Evolutionary conservation across 2,888 invertebrate species (phyloP).

Genomic region (Coelopa pilipes): DNA sequence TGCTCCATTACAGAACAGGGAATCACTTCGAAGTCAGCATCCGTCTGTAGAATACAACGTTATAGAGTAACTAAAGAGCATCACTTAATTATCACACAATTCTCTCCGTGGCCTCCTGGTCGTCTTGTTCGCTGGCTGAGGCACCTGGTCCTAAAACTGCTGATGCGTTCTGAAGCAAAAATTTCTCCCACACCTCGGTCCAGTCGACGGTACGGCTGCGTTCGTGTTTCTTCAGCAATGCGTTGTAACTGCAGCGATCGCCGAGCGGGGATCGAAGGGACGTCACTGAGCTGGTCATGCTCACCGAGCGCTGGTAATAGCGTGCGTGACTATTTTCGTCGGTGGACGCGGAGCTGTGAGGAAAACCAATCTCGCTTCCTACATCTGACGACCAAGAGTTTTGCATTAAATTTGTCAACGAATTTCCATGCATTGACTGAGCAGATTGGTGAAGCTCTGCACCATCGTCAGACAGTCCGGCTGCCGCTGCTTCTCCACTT

Average conservation of each 20-base stretch:
- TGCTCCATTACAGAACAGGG: constrained; percentile 69
- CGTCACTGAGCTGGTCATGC: constrained; percentile 57
- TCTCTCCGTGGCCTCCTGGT: constrained; percentile 42
- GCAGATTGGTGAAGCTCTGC: not conserved
- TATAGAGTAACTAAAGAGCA: constrained; percentile 3
- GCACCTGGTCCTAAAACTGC: constrained; percentile 32
- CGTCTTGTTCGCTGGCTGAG: constrained; percentile 26
- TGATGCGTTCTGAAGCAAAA: constrained; percentile 48
- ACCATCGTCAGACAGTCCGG: constrained; percentile 11
- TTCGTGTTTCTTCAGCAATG: constrained; percentile 62
- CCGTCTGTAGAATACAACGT: constrained; percentile 49
- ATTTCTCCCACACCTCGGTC: constrained; percentile 72
- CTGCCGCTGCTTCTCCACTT: constrained; percentile 19
- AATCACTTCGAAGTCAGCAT: constrained; percentile 72
- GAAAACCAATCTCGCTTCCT: constrained; percentile 31
- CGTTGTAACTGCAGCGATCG: constrained; percentile 63
- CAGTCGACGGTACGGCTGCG: constrained; percentile 59
- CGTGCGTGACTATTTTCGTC: constrained; percentile 31
- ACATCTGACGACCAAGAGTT: constrained; percentile 62
- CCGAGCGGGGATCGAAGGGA: constrained; percentile 56
- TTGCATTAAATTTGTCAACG: constrained; percentile 62
- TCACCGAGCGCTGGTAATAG: constrained; percentile 59
- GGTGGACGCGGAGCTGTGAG: too few relatives aligned
- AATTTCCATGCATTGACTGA: constrained; percentile 52
- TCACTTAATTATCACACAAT: constrained; percentile 45